Conservation (phyloP, 2,113 vertebrate species). For the Catharus minimus region DNA sequence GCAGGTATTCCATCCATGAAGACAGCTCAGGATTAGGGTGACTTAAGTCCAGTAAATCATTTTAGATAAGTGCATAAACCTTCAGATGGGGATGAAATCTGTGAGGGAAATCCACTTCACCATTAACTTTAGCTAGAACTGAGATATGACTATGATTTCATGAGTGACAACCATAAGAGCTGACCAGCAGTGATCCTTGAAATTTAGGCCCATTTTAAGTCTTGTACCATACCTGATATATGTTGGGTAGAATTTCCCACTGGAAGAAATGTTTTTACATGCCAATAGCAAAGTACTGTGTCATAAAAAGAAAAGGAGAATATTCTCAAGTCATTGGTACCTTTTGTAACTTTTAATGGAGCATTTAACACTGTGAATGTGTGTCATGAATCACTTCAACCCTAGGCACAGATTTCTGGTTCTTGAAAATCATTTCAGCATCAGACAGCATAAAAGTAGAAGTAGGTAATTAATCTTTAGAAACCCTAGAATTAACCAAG, state of each 20-base stretch:
- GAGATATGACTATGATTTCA: background rate
- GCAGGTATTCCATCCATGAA: background rate
- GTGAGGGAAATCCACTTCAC: background rate
- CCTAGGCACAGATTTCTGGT: background rate
- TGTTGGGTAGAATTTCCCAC: background rate
- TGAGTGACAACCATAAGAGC: rapidly evolving
- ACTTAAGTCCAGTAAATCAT: background rate
- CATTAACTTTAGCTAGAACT: background rate
- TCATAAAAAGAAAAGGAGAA: background rate
- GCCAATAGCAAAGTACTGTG: background rate
- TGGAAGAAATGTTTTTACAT: background rate
- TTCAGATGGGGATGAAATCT: background rate
- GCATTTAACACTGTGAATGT: background rate
- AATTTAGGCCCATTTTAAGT: background rate
- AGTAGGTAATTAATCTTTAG: background rate
- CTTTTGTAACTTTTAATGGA: background rate
- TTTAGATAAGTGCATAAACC: background rate
- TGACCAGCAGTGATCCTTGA: background rate
- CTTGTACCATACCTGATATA: background rate
- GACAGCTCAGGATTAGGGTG: background rate
- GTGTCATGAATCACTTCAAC: background rate
- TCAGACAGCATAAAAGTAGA: background rate
- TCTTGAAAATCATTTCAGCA: background rate
- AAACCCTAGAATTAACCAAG: background rate
- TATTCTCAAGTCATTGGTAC: background rate